Conservation (phyloP, 2,888 invertebrate genomes). For the Drosophila anomalipes region DNA sequence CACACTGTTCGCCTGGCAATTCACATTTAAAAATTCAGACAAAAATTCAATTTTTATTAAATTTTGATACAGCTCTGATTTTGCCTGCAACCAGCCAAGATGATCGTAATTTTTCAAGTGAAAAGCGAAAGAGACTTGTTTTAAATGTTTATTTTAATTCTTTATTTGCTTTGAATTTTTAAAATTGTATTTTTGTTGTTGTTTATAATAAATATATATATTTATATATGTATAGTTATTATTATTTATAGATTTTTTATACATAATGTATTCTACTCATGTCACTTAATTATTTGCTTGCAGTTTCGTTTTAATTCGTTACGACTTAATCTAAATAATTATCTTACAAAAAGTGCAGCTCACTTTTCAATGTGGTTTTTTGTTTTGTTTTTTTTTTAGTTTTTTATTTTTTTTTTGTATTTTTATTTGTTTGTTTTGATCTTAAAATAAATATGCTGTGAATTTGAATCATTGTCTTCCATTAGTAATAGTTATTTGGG, state of each 20-base stretch:
- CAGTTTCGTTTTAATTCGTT: conserved; percentile 60
- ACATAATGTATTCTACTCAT: conserved; percentile 67
- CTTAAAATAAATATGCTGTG: conserved; percentile 60
- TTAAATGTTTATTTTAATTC: conserved; percentile 52
- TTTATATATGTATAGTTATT: conserved; percentile 55
- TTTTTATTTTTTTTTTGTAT: conserved; percentile 5
- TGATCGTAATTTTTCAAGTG: background rate
- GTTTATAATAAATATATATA: conserved; percentile 75
- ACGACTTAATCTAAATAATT: conserved; percentile 62
- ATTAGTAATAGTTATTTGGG: conserved; percentile 50
- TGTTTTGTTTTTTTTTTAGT: conserved; percentile 17
- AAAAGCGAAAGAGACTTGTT: background rate
- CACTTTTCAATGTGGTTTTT: conserved; percentile 20
- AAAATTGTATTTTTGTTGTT: conserved; percentile 74
- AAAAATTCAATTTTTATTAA: background rate
- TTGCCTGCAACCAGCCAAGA: background rate
- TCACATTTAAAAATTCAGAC: background rate
- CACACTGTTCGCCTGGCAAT: conserved; percentile 4
- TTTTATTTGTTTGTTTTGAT: conserved; percentile 27
- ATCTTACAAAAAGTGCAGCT: conserved; percentile 64
- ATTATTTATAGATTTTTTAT: conserved; percentile 64
- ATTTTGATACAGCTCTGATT: background rate
- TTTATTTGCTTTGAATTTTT: conserved; percentile 73
- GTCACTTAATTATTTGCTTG: conserved; percentile 67
- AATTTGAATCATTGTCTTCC: conserved; percentile 72